A percentile compares a stretch with the other conserved stretches of the same genome.
Evolutionary conservation across 2,113 vertebrate species (phyloP).

Genomic region (Tiliqua scincoides): DNA sequence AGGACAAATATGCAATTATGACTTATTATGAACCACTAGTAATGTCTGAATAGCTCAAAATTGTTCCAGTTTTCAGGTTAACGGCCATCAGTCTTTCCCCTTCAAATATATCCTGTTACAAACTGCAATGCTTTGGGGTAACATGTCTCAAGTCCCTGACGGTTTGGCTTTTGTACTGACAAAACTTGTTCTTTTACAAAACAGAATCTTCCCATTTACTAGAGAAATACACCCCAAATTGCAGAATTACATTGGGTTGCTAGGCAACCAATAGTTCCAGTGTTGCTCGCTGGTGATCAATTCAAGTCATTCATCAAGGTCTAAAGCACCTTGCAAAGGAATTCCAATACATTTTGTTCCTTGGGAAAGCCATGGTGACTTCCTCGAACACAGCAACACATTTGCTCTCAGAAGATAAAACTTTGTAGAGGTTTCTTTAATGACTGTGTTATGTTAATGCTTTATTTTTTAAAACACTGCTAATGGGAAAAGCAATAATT

Average conservation of each 20-base stretch:
- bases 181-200: slow-evolving; percentile 64
- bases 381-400: slow-evolving; percentile 71
- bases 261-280: slow-evolving; percentile 76
- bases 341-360: slow-evolving; percentile 68
- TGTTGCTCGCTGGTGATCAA: slow-evolving; percentile 75
- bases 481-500: slow-evolving; percentile 79
- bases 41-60: slow-evolving; percentile 10
- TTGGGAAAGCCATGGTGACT: slow-evolving; percentile 75
- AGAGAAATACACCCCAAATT: slow-evolving; percentile 74
- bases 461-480: slow-evolving; percentile 71
- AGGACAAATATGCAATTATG: slow-evolving; percentile 33
- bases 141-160: slow-evolving; percentile 35
- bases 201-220: slow-evolving; percentile 74
- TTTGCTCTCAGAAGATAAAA: slow-evolving; percentile 75
- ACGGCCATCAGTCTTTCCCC: slow-evolving; percentile 2
- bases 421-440: slow-evolving; percentile 76
- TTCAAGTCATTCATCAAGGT: slow-evolving; percentile 75
- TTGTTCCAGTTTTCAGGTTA: slow-evolving; percentile 11
- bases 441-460: slow-evolving; percentile 73
- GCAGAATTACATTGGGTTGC: slow-evolving; percentile 78
- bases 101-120: background rate
- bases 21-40: slow-evolving; percentile 3
- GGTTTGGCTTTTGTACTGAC: slow-evolving; percentile 57
- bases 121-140: slow-evolving; percentile 42
- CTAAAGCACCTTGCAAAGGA: slow-evolving; percentile 68